phyloP scores from a whole-genome alignment of 1,140 invertebrate genomes.

The Pararge aegeria region DNA sequence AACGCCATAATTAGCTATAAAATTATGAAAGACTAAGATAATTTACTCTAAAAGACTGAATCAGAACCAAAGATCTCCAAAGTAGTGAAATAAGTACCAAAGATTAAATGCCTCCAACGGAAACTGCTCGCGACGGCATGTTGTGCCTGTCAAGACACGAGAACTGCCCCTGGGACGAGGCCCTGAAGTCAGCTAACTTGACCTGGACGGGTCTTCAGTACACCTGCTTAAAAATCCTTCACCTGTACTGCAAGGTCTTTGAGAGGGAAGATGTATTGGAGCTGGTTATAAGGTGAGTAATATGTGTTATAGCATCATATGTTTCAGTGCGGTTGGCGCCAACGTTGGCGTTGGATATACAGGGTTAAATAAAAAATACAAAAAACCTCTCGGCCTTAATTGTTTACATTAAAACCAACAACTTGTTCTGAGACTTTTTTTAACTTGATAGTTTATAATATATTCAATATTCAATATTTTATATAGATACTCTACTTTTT shows the following conservation, averaged over 20 bases:
- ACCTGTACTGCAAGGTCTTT: slow-evolving; percentile 91
- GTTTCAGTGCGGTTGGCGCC: too few species aligned
- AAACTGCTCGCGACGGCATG: slow-evolving; percentile 73
- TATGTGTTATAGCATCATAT: not conserved
- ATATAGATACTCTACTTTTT: too few species aligned
- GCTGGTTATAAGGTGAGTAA: slow-evolving; percentile 87
- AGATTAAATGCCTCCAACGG: slow-evolving; percentile 74
- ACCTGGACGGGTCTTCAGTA: slow-evolving; percentile 89
- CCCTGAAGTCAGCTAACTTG: slow-evolving; percentile 78
- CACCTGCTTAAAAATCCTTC: slow-evolving; percentile 88
- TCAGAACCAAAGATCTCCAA: slow-evolving; percentile 22
- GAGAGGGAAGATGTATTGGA: slow-evolving; percentile 88
- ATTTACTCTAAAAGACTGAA: slow-evolving; percentile 12
- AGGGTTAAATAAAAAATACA: too few species aligned
- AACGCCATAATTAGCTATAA: not conserved
- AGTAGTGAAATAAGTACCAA: slow-evolving; percentile 28
- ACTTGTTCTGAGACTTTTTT: too few species aligned
- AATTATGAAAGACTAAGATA: not conserved
- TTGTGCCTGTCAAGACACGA: slow-evolving; percentile 81
- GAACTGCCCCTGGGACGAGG: slow-evolving; percentile 79
- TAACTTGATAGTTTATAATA: too few species aligned
- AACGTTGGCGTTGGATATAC: too few species aligned
- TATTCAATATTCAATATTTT: too few species aligned
- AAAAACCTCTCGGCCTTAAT: too few species aligned
- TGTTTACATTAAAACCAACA: too few species aligned